Conservation (phyloP, 2,888 invertebrate species). For the Terebella lapidaria region DNA sequence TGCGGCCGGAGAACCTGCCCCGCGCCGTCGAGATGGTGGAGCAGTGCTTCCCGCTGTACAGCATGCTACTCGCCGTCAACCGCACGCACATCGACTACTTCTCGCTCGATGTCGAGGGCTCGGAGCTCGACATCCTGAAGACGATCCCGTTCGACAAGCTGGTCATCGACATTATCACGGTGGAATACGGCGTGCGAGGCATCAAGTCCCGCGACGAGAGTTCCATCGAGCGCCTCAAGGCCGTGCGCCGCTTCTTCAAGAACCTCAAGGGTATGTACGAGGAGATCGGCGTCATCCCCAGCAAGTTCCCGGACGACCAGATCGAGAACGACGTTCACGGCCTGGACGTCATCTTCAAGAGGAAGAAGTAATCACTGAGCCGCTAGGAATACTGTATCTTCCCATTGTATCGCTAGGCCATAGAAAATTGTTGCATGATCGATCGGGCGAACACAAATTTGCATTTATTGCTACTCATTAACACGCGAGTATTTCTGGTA, state of each 20-base stretch:
- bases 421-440: too few species aligned
- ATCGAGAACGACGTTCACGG: conserved; percentile 1
- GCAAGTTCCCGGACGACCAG: conserved; percentile 2
- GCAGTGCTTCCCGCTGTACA: conserved; percentile 12
- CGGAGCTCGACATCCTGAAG: conserved; percentile 10
- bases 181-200: conserved; percentile 4
- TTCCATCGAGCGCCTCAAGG: not conserved
- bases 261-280: conserved; percentile 1
- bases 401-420: too few species aligned
- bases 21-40: not conserved
- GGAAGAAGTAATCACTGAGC: not conserved
- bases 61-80: conserved; percentile 5
- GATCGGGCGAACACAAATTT: too few species aligned
- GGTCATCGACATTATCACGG: conserved; percentile 7
- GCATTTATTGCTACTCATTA: too few species aligned
- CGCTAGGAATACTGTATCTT: not conserved
- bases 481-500: too few species aligned
- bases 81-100: conserved; percentile 10
- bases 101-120: conserved; percentile 12
- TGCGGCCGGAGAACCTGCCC: not conserved
- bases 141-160: conserved; percentile 9
- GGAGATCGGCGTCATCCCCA: conserved; percentile 4
- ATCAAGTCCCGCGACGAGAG: not conserved
- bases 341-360: conserved; percentile 5
- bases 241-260: conserved; percentile 5